Conservation (phyloP, 2,113 vertebrate species). For the Ascaphus truei region DNA sequence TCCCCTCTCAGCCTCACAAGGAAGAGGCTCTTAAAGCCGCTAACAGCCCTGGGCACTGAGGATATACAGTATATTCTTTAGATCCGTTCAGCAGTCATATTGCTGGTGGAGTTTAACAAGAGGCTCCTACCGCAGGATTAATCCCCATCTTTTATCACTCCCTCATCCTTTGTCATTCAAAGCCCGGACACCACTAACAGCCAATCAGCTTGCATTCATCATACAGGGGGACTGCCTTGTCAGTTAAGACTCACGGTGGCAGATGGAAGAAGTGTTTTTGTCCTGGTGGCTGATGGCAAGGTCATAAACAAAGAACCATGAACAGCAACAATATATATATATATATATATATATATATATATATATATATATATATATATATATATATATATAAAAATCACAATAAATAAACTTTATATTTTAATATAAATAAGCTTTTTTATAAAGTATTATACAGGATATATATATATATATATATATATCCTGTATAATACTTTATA, state of each 20-base stretch:
- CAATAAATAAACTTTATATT: too few species aligned
- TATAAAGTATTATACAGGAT: too few species aligned
- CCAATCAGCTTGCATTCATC: slow-evolving; percentile 16
- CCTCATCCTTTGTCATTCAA: slow-evolving; percentile 34
- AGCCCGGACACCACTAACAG: slow-evolving; percentile 19
- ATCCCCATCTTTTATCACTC: slow-evolving; percentile 11
- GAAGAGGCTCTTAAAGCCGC: not conserved
- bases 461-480: too few species aligned
- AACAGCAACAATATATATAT: too few species aligned
- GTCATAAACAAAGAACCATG: slow-evolving; percentile 24
- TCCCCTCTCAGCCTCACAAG: not conserved
- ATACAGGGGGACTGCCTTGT: slow-evolving; percentile 11
- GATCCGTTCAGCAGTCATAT: slow-evolving; percentile 18
- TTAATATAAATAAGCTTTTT: too few species aligned
- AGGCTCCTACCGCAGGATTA: slow-evolving; percentile 32
- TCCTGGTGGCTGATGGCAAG: slow-evolving; percentile 34
- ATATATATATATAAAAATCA: too few species aligned
- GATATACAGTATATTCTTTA: not conserved
- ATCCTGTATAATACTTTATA: too few species aligned
- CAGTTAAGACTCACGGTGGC: slow-evolving; percentile 32
- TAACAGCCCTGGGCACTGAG: not conserved
- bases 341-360: too few species aligned
- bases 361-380: too few species aligned
- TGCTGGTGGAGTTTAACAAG: slow-evolving; percentile 22
- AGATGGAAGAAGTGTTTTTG: slow-evolving; percentile 37